Base-by-base conservation (phyloP, 2,888 invertebrate species). In the Dolomedes plantarius region DNA sequence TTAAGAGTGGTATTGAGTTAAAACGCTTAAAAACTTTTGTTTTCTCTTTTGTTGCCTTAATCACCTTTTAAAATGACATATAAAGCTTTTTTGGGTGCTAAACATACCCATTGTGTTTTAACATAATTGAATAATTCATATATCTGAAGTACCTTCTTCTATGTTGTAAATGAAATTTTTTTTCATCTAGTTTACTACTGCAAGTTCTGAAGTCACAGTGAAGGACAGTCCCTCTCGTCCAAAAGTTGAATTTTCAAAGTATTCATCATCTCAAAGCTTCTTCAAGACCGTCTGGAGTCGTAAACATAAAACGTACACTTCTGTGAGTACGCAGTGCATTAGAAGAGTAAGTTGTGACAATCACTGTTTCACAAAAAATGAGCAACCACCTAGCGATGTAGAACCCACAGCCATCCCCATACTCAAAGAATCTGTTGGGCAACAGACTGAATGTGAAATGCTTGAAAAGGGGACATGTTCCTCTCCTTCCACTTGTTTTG, bases 301-400 rank as follows among this genome's bases (percentile, higher is more conserved):
- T 1, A 82, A 82, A 19, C 76, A 69, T 23, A 76, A 82, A 46
- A 76, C 76, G 11, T 75, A 64, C 31, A 39, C 81, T 3, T 81
- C 81, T 23, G 69, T 31, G 16, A 81, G 74, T 29, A 36, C 62
- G 9, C 56, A 41, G 23, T 75, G 74, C 62, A 11, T 56, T 2
- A 27, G 50, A 23, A 74, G 56, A 68, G 62, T 74, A 23, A 74
- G 56, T n/a, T 67, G 23, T 13, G 73, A 65, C 16, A 78, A 32
- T n/a, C 72, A 29, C 3, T 67, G 67, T 23, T 32, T 31, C n/a
- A n/a, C 13, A 1, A 65, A 65, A 13, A 56, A n/a, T 23, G 56
- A 56, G 16, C 46, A 46, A 16, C 16, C 56, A 23, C 6, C 23
- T 19, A 56, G 11, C 56, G 56, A 23, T 3, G 27, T 32, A 7